These are phyloP conservation scores for Propsilocerus akamusi DNA, from an alignment of 1,140 invertebrate genomes.

Conservation along the genomic window DNA sequence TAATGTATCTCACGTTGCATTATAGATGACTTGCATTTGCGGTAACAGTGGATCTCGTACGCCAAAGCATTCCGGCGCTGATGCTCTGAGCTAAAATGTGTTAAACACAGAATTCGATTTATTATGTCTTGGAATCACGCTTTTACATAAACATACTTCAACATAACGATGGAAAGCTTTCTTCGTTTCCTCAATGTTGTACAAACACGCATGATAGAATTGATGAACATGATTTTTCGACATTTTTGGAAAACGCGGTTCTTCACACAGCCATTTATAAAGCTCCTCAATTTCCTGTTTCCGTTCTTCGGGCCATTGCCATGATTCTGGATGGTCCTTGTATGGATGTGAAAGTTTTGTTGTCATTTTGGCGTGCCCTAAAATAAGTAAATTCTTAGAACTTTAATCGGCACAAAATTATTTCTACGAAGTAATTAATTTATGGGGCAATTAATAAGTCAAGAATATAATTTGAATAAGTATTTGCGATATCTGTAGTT, in stretches of 20 bases:
- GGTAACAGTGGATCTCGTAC: conserved; percentile 1
- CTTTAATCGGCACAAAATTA: too few relatives aligned
- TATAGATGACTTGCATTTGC: conserved; percentile 6
- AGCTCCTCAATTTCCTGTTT: background rate
- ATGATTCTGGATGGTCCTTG: background rate
- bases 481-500: too few relatives aligned
- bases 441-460: too few relatives aligned
- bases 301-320: background rate
- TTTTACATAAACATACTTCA: conserved; percentile 1
- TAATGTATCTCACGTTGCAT: conserved; percentile 7
- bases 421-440: too few relatives aligned
- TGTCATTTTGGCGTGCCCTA: too few relatives aligned
- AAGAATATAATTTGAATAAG: too few relatives aligned
- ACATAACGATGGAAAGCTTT: conserved; percentile 3
- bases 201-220: conserved; percentile 6
- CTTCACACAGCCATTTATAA: background rate
- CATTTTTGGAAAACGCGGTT: conserved; percentile 5
- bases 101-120: background rate
- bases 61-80: conserved; percentile 5
- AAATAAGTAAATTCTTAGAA: too few relatives aligned
- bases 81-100: background rate
- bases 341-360: conserved; percentile 3
- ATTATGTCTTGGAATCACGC: background rate
- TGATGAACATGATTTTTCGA: conserved; percentile 6
- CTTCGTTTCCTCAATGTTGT: conserved; percentile 1